phyloP scores from a whole-genome alignment of 1,140 invertebrate species.

The Aplysia californica region DNA sequence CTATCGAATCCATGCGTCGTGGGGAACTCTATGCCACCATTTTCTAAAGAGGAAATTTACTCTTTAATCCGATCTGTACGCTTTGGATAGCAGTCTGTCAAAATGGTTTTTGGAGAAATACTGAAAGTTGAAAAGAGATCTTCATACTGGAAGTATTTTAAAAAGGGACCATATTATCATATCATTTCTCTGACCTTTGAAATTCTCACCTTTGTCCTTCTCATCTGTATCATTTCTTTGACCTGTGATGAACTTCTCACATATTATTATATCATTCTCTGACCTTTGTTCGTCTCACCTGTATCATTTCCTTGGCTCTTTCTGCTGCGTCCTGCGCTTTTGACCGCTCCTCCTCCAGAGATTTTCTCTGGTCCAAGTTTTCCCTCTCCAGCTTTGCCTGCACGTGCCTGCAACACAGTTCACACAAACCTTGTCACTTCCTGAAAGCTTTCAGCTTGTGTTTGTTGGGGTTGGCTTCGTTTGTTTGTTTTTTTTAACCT shows the following conservation, averaged over 20 bases:
- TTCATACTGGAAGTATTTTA: neutral
- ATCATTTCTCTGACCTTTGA: neutral
- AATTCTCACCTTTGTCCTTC: no score
- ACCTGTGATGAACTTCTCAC: neutral
- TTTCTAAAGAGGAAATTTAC: no score
- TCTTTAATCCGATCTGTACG: no score
- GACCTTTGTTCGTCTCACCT: conserved; percentile 45
- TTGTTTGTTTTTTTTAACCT: no score
- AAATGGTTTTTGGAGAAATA: no score
- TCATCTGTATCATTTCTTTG: conserved; percentile 40
- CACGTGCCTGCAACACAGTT: conserved; percentile 34
- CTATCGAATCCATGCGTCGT: no score
- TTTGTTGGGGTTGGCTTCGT: neutral
- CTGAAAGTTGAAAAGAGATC: neutral
- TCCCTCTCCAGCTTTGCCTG: conserved; percentile 53
- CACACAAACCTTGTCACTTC: neutral
- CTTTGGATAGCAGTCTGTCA: no score
- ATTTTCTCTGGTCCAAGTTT: conserved; percentile 46
- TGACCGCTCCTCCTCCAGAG: conserved; percentile 48
- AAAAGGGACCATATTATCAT: neutral
- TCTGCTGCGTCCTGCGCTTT: conserved; percentile 54
- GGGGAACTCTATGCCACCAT: no score
- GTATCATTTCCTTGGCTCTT: conserved; percentile 60
- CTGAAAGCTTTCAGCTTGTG: neutral
- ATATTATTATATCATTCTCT: no score